A percentile compares a stretch with the other conserved stretches of the same genome.
Conservation (phyloP, 2,113 vertebrate species). For the Ovis aries region DNA sequence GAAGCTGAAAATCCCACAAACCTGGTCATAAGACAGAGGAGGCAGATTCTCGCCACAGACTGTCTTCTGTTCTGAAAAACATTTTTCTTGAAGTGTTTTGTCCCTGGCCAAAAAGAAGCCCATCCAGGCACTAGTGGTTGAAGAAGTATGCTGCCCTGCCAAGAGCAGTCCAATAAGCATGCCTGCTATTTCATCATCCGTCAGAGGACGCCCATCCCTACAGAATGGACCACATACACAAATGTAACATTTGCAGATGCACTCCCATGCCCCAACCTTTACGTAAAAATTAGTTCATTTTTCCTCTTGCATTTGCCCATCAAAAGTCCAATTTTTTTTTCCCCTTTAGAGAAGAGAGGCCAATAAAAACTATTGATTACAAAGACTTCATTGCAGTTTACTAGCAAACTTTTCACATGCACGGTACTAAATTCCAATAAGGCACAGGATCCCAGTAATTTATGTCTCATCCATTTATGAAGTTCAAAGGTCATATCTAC, state of each 20-base stretch:
- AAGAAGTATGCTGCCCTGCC: constrained; percentile 97
- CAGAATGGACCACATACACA: not conserved
- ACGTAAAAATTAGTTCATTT: not conserved
- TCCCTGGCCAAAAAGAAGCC: constrained; percentile 95
- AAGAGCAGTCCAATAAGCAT: constrained; percentile 95
- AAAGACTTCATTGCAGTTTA: not conserved
- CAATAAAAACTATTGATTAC: not conserved
- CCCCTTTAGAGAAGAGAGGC: not conserved
- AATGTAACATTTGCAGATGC: not conserved
- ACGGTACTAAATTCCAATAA: not conserved
- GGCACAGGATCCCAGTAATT: not conserved
- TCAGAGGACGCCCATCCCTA: constrained; percentile 88
- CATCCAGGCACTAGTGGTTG: constrained; percentile 96
- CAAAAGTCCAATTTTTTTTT: not conserved
- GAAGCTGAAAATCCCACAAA: constrained; percentile 60
- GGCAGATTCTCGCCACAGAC: constrained; percentile 90
- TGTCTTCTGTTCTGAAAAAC: constrained; percentile 89
- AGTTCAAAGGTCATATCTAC: not conserved
- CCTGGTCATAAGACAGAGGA: constrained; percentile 89
- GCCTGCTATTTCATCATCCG: constrained; percentile 88
- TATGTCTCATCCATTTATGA: not conserved
- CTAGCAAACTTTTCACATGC: not conserved
- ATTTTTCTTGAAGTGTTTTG: constrained; percentile 86
- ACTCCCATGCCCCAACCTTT: not conserved
- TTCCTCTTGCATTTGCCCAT: not conserved